A percentile compares a stretch with the other conserved stretches of the same genome.
Evolutionary conservation across 2,888 invertebrate species (phyloP).

Genomic region (Sinopyrophorus schimmeli): DNA sequence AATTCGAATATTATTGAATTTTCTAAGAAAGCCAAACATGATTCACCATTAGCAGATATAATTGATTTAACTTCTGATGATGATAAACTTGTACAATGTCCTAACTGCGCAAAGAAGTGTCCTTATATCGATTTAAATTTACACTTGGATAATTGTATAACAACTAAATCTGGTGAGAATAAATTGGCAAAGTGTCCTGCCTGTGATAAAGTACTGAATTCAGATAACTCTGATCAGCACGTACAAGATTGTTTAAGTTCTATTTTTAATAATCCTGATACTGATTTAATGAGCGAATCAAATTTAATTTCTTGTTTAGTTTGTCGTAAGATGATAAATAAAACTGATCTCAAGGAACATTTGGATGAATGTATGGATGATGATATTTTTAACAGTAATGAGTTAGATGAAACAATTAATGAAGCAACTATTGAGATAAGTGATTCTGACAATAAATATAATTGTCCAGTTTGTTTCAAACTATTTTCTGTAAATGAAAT

Average conservation of each 20-base stretch:
- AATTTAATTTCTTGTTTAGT: constrained; percentile 51
- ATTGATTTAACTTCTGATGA: constrained; percentile 1
- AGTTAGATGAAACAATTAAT: constrained; percentile 21
- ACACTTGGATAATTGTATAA: constrained; percentile 35
- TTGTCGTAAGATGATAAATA: constrained; percentile 49
- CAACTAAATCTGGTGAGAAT: background rate
- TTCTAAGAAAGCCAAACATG: no score
- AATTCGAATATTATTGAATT: no score
- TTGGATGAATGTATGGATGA: constrained; percentile 52
- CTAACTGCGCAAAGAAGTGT: constrained; percentile 47
- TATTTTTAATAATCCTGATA: background rate
- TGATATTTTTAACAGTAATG: constrained; percentile 43
- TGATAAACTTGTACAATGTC: constrained; percentile 47
- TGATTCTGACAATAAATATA: constrained; percentile 51
- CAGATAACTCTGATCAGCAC: background rate
- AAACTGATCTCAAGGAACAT: constrained; percentile 51
- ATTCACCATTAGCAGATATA: background rate
- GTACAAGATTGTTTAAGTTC: constrained; percentile 6
- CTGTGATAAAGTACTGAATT: constrained; percentile 38
- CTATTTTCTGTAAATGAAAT: constrained; percentile 59
- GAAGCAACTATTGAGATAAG: background rate
- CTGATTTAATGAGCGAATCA: background rate
- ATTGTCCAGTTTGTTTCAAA: constrained; percentile 66
- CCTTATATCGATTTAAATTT: constrained; percentile 24
- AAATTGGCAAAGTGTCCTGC: constrained; percentile 3